Base-by-base conservation (phyloP, 1,140 invertebrate species). In the Hypsibius dujardini region DNA sequence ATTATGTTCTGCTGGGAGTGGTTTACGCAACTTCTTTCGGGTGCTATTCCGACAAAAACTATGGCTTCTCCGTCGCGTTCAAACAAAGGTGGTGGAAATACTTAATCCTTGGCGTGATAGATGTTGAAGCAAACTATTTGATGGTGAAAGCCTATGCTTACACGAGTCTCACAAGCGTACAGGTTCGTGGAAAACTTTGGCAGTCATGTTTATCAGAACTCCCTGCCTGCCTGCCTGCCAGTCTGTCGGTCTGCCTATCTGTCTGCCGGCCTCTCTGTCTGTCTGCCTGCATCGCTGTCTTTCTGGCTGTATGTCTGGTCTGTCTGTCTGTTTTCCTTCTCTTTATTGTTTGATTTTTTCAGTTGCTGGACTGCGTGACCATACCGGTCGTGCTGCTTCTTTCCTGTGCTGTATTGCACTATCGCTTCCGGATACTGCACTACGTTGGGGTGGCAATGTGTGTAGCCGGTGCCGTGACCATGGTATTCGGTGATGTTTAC, bases 291-390 rank as follows among this genome's bases (percentile, higher is more conserved):
- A n/a, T n/a, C n/a, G n/a, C n/a, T n/a, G n/a, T n/a, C n/a, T n/a
- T n/a, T n/a, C n/a, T n/a, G n/a, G n/a, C n/a, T n/a, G n/a, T n/a
- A n/a, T n/a, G n/a, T n/a, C n/a, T n/a, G n/a, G n/a, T n/a, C n/a
- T n/a, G n/a, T n/a, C n/a, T n/a, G n/a, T n/a, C n/a, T n/a, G n/a
- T n/a, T n/a, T n/a, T n/a, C n/a, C n/a, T n/a, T n/a, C n/a, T n/a
- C n/a, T n/a, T n/a, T n/a, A n/a, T n/a, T n/a, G n/a, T n/a, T n/a
- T n/a, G n/a, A n/a, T n/a, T n/a, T n/a, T n/a, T n/a, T 47, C 82
- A 92, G 87, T 80, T 92, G 75, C 80, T 92, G 73, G 88, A 90
- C 76, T 92, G 90, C 79, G 89, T 89, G 72, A 88, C 88, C 40
- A 89, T 92, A 73, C 88, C 89, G 1, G 87, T 87, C 40, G 88